Base-by-base conservation (phyloP, 2,888 invertebrate genomes). In the Labia minor region DNA sequence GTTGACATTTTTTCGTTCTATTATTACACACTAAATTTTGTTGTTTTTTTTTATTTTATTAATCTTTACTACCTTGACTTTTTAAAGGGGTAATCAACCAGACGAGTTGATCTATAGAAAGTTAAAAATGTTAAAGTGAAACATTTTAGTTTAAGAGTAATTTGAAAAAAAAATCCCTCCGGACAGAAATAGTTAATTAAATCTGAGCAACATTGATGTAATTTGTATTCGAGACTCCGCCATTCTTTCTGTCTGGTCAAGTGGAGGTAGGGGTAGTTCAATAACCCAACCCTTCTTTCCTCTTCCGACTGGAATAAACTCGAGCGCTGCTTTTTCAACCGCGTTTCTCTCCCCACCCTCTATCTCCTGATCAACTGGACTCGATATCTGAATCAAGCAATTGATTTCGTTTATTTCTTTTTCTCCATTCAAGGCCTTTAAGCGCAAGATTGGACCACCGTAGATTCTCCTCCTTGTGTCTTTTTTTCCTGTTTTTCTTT, bases 371-470 rank as follows among this genome's bases (percentile, higher is more conserved):
- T 49, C 49, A 16, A 49, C 49, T 49, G 49, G 49, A 49, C 49
- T 14, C 49, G 49, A 49, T 49, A 49, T 49, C 49, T 49, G 49
- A 49, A 49, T 49, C 49, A 49, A 49, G 6, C 49, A 49, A 49
- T 49, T 49, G 49, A 49, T 49, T 49, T 49, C 49, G 49, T 49
- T 49, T 49, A 49, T 49, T 49, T 49, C 49, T 49, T 49, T 49
- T 49, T 49, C 49, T 49, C 49, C 49, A 49, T 49, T 49, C 49
- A 49, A 14, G 49, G 3, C 49, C 49, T 49, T 49, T 49, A 49
- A 49, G 49, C 49, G 3, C n/a, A 49, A 49, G 49, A 49, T 49
- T 49, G 49, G 14, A 49, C 49, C 14, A 16, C 49, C 49, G 49
- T n/a, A 49, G 49, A 49, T 49, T 49, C 49, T 11, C n/a, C 11